phyloP scores from a whole-genome alignment of 2,797 vertebrate genomes.

The Gymnodraco acuticeps region DNA sequence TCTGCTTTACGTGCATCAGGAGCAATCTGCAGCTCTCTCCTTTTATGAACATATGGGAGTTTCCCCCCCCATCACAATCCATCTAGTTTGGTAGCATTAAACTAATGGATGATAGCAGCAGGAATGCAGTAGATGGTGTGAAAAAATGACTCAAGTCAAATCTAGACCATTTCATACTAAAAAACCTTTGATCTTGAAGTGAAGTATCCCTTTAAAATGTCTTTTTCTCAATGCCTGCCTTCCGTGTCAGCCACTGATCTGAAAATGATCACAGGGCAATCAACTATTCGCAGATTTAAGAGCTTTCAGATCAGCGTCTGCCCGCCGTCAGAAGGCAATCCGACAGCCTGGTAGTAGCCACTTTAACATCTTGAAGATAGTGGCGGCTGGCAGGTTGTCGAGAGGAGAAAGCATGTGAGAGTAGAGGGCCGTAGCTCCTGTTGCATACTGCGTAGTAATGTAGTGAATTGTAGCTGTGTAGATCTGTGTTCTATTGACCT shows the following conservation, averaged over 20 bases:
- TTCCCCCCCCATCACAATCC: constrained; percentile 49
- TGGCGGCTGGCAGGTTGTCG: constrained; percentile 31
- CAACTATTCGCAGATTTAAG: constrained; percentile 18
- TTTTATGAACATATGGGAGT: constrained; percentile 67
- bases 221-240: constrained; percentile 45
- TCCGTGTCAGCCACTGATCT: constrained; percentile 54
- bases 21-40: constrained; percentile 59
- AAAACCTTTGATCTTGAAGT: constrained; percentile 52
- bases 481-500: constrained; percentile 78
- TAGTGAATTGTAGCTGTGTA: constrained; percentile 85
- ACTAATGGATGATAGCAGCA: constrained; percentile 67
- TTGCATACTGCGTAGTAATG: constrained; percentile 78
- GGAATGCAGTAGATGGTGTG: constrained; percentile 73
- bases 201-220: constrained; percentile 72
- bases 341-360: constrained; percentile 37
- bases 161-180: constrained; percentile 53
- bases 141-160: constrained; percentile 71
- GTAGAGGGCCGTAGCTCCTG: constrained; percentile 69
- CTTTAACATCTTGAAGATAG: constrained; percentile 20
- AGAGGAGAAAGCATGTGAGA: constrained; percentile 54
- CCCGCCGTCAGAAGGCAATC: constrained; percentile 27
- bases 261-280: constrained; percentile 42
- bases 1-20: constrained; percentile 57
- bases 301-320: constrained; percentile 59
- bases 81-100: constrained; percentile 70